Percentiles rank a stretch among this genome's conserved stretches.
phyloP scores from a whole-genome alignment of 2,888 invertebrate species.

The Drosophila longiperda region DNA sequence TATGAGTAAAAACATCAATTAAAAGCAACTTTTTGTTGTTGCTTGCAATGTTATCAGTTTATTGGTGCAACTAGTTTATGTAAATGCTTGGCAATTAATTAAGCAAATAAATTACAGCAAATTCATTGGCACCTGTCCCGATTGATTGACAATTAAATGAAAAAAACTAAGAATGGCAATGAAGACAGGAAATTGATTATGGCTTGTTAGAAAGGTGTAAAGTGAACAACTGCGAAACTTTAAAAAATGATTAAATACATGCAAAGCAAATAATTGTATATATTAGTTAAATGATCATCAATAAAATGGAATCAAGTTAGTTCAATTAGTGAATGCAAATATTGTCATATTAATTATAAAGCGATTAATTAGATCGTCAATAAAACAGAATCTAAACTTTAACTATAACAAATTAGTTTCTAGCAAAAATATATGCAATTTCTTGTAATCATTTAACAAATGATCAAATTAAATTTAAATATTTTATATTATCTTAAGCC shows the following conservation, averaged over 20 bases:
- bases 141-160: constrained; percentile 25
- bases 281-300: constrained; percentile 15
- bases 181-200: neutral
- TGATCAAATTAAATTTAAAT: neutral
- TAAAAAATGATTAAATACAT: neutral
- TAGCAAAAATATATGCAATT: neutral
- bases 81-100: constrained; percentile 70
- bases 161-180: constrained; percentile 1
- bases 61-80: constrained; percentile 50
- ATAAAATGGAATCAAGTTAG: neutral
- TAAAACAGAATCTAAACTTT: neutral
- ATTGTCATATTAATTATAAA: neutral
- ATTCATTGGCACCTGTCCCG: constrained; percentile 42
- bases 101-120: constrained; percentile 62
- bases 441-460: neutral
- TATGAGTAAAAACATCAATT: constrained; percentile 50
- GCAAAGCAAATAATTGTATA: constrained; percentile 2
- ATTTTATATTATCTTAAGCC: neutral
- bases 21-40: constrained; percentile 56
- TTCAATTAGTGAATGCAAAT: neutral
- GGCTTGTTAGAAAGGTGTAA: constrained; percentile 4
- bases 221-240: neutral
- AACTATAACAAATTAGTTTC: neutral
- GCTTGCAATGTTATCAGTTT: constrained; percentile 31
- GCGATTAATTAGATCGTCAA: neutral